Base-by-base conservation (phyloP, 2,113 vertebrate species). In the Psettodes erumei region DNA sequence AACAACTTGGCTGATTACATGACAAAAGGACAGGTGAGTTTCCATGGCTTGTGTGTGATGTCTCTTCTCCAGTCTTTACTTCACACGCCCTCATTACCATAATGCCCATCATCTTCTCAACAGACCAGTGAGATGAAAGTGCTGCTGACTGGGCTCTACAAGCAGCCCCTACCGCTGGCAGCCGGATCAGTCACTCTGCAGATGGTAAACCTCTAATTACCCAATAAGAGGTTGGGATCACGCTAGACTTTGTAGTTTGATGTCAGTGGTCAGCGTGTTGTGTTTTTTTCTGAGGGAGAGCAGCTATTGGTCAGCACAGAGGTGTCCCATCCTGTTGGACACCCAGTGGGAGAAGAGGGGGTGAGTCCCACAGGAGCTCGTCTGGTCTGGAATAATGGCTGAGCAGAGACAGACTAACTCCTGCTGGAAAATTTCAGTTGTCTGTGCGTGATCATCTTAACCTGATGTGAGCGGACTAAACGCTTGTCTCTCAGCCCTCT, bases 1-100 rank as follows among this genome's bases (percentile, higher is more conserved):
- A 98, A 98, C 82, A 95, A 91, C 42, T 83, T 97, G 45, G 96
- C 96, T 0, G 96, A 97, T 73, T 94, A 92, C 71, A 69, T 96
- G 51, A 88, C 90, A 1, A 96, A 96, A 82, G 86, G 94, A 58
- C 96, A 97, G 92, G 96, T 97, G 82, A 93, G 90, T 35, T 32
- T 62, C 5, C 12, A 1, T 27, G 59, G 19, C 45, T 32, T 27
- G 1, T 56, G 33, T 35, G 4, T 12, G 2, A 9, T 21, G 16
- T 43, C 30, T 21, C 28, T 67, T 33, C n/a, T 59, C 8, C 21
- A 35, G 13, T 35, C 13, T 70, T 10, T 16, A 13, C 63, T 33
- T 35, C 27, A 65, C 19, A 15, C 6, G 15, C 5, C 23, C 8
- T 50, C 8, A 58, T 28, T 47, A 48, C 27, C 35, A n/a, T 32